These are phyloP conservation scores for Euura saliciscinereae DNA, from an alignment of 1,140 invertebrate genomes.

Conservation along the genomic window DNA sequence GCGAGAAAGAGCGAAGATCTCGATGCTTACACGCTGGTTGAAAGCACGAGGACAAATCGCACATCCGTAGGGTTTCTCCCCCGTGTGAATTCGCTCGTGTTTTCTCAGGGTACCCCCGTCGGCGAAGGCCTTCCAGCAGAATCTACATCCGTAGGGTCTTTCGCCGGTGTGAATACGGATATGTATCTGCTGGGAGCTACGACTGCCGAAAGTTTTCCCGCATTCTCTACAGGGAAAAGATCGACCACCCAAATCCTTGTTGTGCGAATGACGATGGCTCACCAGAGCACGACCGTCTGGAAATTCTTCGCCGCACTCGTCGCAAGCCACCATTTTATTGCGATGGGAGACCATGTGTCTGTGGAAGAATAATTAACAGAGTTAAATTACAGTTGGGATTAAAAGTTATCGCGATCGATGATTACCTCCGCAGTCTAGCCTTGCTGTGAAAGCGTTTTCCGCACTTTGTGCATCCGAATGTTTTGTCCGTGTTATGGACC, in stretches of 20 bases:
- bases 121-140: conserved; percentile 98
- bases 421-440: conserved; percentile 61
- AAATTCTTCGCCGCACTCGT: conserved; percentile 75
- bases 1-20: neutral
- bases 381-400: neutral
- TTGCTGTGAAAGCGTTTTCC: conserved; percentile 75
- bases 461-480: conserved; percentile 68
- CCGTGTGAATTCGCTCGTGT: conserved; percentile 97
- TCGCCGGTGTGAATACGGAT: conserved; percentile 86
- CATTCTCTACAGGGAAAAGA: conserved; percentile 85
- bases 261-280: conserved; percentile 73
- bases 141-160: conserved; percentile 90
- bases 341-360: conserved; percentile 73
- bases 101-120: conserved; percentile 96
- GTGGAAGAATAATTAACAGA: conserved; percentile 15
- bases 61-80: conserved; percentile 95
- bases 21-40: conserved; percentile 70
- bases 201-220: conserved; percentile 82
- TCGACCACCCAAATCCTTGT: conserved; percentile 64
- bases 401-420: too few relatives aligned
- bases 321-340: conserved; percentile 72
- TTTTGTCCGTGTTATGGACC: conserved; percentile 65
- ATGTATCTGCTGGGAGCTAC: conserved; percentile 93
- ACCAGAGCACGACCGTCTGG: conserved; percentile 72
- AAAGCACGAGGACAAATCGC: conserved; percentile 89